phyloP scores from a whole-genome alignment of 2,888 invertebrate genomes.

The Emmelina monodactyla region DNA sequence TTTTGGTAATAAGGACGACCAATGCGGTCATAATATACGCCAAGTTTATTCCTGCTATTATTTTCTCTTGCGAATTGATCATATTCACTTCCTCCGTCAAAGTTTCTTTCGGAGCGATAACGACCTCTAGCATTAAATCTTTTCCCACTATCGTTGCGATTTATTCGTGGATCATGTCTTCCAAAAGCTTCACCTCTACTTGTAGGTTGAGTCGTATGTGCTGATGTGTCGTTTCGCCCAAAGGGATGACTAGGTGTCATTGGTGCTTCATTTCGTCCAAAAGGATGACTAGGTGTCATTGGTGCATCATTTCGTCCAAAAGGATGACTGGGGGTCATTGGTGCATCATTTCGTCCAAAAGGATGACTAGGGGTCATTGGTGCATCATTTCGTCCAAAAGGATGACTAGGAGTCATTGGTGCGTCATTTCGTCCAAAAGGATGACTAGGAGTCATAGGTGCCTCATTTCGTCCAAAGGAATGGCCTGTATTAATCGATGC shows the following conservation, averaged over 20 bases:
- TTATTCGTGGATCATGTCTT: constrained; percentile 21
- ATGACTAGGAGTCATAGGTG: constrained; percentile 27
- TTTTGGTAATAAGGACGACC: no score
- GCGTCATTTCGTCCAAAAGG: constrained; percentile 31
- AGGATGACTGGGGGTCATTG: constrained; percentile 23
- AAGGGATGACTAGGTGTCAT: constrained; percentile 29
- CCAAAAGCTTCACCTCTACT: constrained; percentile 24
- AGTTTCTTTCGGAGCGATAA: no score
- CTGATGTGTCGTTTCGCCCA: constrained; percentile 29
- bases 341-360: constrained; percentile 27
- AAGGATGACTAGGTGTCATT: constrained; percentile 19
- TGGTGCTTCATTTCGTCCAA: constrained; percentile 22
- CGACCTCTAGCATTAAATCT: no score
- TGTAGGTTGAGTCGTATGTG: constrained; percentile 21
- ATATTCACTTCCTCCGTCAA: no score
- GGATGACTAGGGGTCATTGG: constrained; percentile 23
- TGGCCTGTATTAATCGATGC: constrained; percentile 19
- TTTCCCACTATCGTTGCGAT: constrained; percentile 4
- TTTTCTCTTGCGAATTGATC: no score
- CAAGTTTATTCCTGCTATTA: no score
- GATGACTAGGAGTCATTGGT: constrained; percentile 23
- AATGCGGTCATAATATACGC: no score
- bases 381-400: constrained; percentile 24
- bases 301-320: background rate
- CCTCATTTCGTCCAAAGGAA: constrained; percentile 21